Evolutionary conservation across 2,888 invertebrate species (phyloP), one percentile per base, ranked within the genome.

Genomic region (Torymus tubicola): DNA sequence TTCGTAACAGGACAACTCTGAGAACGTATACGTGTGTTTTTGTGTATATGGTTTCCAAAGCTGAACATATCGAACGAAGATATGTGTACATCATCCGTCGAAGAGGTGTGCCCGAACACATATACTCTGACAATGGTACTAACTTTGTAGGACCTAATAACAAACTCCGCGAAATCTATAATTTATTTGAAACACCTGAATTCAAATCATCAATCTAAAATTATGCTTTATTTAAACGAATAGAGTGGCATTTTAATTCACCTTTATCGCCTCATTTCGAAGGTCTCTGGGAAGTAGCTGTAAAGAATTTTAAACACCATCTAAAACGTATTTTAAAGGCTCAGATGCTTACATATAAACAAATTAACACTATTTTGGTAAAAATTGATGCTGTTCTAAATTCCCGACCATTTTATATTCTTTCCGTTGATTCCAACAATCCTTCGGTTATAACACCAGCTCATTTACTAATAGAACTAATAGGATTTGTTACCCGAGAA

Each of bases 231-330:
- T 5, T 18, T 0, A 50, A 71, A 71, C 42, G 52, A 0, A 71
- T 71, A 50, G 14, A 50, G 50, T 61, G 60, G 61, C 60, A 71
- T 52, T 71, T 60, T 13, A 71, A 60, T 61, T 60, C 50, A 21
- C 60, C 60, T 3, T 60, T 71, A 60, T 71, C 61, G 0, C 60
- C 71, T 0, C 60, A 71, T 50, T 71, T 69, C 11, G 69, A 31
- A 14, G 68, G 68, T 0, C 5, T 68, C 2, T 70, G 21, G 50
- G 70, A 70, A 16, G 50, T 60, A 4, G 58, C 42, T 10, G 69
- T 69, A 16, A 24, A 57, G 12, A 58, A 3, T 3, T 24, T 57
- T 16, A 71, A 71, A 18, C 71, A 61, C 50, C 60, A 60, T 61
- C 50, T 71, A 0, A 61, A 52, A 18, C 18, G 71, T 0, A 60